Evolutionary conservation across 2,888 invertebrate species (phyloP).

Genomic region (Cataglyphis altisquamis): DNA sequence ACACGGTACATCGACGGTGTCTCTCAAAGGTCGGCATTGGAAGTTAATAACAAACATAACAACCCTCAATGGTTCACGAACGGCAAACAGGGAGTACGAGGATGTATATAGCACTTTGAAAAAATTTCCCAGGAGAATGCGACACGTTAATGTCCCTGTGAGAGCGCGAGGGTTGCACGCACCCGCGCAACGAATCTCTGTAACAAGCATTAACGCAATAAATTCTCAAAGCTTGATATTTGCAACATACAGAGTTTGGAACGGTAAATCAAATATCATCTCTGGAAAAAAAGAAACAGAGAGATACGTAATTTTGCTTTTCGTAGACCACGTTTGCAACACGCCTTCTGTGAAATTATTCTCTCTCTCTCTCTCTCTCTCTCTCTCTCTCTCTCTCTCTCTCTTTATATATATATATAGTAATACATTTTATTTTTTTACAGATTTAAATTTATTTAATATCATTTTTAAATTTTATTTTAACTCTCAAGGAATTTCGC

Average conservation of each 20-base stretch:
- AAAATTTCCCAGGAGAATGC: constrained; percentile 40
- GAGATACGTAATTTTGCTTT: constrained; percentile 14
- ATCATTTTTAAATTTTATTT: background rate
- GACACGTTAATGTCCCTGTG: constrained; percentile 62
- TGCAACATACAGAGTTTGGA: constrained; percentile 42
- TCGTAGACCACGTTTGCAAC: background rate
- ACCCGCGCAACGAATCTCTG: constrained; percentile 22
- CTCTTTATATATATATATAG: background rate
- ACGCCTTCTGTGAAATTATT: background rate
- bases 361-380: constrained; percentile 22
- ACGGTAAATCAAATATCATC: constrained; percentile 68
- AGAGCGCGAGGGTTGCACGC: constrained; percentile 17
- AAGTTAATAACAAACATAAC: constrained; percentile 59
- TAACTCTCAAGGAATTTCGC: background rate
- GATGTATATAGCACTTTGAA: background rate
- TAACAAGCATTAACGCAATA: constrained; percentile 72
- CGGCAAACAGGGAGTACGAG: constrained; percentile 7
- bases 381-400: background rate
- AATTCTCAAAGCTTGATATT: constrained; percentile 69
- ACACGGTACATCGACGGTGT: background rate
- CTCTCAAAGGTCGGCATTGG: constrained; percentile 41
- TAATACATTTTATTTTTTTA: background rate
- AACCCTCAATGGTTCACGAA: constrained; percentile 42
- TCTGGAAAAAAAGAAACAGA: constrained; percentile 44
- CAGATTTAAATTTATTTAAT: background rate